phyloP scores from a whole-genome alignment of 2,113 vertebrate genomes.

The Pluvialis apricaria region DNA sequence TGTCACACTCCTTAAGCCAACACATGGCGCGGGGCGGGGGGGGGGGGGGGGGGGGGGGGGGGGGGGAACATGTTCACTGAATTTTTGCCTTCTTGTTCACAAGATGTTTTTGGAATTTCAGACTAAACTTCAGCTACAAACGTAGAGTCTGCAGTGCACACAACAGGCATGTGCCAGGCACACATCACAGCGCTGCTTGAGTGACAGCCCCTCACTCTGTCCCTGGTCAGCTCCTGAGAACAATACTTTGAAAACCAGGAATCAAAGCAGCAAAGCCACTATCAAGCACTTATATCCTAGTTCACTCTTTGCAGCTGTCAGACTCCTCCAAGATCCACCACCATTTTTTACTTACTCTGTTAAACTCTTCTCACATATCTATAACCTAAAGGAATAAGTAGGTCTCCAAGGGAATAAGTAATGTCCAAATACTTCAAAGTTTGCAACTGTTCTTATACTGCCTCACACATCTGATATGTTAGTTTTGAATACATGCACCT shows the following conservation, averaged over 20 bases:
- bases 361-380: neutral
- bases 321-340: neutral
- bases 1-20: neutral
- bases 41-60: too few relatives aligned
- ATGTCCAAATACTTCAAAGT: neutral
- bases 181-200: neutral
- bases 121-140: neutral
- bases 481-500: neutral
- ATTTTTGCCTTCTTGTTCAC: neutral
- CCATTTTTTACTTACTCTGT: neutral
- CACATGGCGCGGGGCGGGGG: too few relatives aligned
- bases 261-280: neutral
- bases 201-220: neutral
- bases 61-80: neutral
- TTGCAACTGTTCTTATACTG: neutral
- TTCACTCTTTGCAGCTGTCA: neutral
- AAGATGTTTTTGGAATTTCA: neutral
- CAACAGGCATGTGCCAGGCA: neutral
- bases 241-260: neutral
- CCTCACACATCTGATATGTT: neutral
- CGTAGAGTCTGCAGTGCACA: fast-evolving
- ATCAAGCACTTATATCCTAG: neutral
- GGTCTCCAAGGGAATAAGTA: neutral
- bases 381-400: neutral
- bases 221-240: neutral